phyloP scores from a whole-genome alignment of 2,113 vertebrate species.

The Boulengeromyrus knoepffleri region DNA sequence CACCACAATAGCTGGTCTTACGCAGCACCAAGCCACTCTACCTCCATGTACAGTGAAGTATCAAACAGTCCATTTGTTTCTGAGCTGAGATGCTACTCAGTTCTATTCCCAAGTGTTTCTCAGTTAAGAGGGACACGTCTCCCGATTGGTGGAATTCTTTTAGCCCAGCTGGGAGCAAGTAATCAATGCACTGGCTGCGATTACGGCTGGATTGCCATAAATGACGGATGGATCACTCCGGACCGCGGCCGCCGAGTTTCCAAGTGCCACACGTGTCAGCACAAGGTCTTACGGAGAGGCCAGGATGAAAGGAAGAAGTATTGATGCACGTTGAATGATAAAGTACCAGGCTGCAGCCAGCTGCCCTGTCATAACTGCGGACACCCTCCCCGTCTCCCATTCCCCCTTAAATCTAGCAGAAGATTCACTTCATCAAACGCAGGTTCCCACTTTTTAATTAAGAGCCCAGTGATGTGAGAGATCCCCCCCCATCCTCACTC shows the following conservation, averaged over 20 bases:
- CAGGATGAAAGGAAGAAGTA: constrained; percentile 28
- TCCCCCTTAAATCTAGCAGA: constrained; percentile 1
- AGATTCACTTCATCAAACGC: neutral
- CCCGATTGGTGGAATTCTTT: neutral
- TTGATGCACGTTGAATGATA: constrained; percentile 11
- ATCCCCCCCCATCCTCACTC: neutral
- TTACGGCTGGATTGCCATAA: constrained; percentile 31
- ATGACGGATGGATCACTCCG: constrained; percentile 18
- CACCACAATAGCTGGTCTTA: neutral
- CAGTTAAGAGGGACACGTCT: neutral
- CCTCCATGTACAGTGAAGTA: constrained; percentile 19
- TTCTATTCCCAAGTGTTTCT: constrained; percentile 25
- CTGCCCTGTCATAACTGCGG: neutral
- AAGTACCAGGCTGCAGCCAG: constrained; percentile 16
- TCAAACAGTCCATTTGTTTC: constrained; percentile 36
- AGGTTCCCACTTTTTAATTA: constrained; percentile 15
- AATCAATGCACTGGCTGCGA: constrained; percentile 29
- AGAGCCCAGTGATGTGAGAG: neutral
- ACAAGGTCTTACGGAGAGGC: constrained; percentile 30
- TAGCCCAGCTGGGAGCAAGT: constrained; percentile 1
- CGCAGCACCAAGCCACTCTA: constrained; percentile 33
- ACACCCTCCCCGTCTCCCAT: neutral
- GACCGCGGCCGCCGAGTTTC: constrained; percentile 23
- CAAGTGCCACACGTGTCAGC: constrained; percentile 24
- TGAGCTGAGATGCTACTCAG: constrained; percentile 26